phyloP scores from a whole-genome alignment of 2,113 vertebrate genomes.

The Stercorarius parasiticus region DNA sequence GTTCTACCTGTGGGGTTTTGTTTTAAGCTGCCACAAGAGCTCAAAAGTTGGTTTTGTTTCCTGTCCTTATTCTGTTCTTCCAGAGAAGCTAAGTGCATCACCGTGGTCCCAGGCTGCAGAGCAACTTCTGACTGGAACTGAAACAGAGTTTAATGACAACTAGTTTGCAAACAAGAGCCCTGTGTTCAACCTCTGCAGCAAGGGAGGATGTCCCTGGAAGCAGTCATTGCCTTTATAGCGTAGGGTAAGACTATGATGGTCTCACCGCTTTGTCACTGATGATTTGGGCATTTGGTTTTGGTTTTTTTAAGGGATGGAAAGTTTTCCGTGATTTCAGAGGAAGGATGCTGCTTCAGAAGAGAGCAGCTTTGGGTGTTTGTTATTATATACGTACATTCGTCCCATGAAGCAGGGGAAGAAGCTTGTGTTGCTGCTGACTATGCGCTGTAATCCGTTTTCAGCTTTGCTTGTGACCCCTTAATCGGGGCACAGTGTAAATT shows the following conservation, averaged over 20 bases:
- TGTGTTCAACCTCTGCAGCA: background rate
- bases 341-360: background rate
- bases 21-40: background rate
- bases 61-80: background rate
- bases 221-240: rapidly evolving
- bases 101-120: background rate
- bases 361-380: background rate
- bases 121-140: background rate
- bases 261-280: background rate
- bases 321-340: background rate
- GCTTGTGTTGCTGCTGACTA: background rate
- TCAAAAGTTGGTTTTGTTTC: background rate
- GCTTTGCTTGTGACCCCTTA: background rate
- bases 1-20: background rate
- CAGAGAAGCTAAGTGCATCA: background rate
- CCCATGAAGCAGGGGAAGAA: background rate
- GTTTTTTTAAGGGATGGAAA: background rate
- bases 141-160: background rate
- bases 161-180: background rate
- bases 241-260: background rate
- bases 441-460: background rate
- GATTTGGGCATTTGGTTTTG: background rate
- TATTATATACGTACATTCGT: rapidly evolving
- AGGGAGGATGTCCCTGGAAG: background rate
- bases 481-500: background rate